Base-by-base conservation (phyloP, 2,113 vertebrate genomes). In the Catharus fuscescens region DNA sequence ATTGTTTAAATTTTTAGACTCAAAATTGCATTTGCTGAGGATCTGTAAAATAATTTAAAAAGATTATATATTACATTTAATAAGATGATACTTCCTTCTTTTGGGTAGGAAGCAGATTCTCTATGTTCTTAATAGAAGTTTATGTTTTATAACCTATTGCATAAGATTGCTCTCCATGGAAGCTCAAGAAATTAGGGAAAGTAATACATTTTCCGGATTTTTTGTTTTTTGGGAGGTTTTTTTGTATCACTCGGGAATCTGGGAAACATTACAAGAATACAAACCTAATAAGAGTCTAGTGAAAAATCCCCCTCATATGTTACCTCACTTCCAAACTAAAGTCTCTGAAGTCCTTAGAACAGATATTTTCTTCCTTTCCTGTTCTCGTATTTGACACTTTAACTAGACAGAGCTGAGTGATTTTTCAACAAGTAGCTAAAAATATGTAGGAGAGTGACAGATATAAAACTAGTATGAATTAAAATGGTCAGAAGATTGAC, bases 361-460 rank as follows among this genome's bases (percentile, higher is more conserved):
- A 86, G 80, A 17, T 45, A 5, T 18, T 62, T 85, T 80, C 45
- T 72, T 91, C n/a, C 32, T 78, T 44, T 85, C 26, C 9, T 73
- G 8, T 91, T 94, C 77, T 57, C 31, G 62, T 36, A 2, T 48
- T 91, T 93, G 91, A 64, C 74, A 73, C 57, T 86, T 92, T 13
- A 90, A 40, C 56, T 74, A 74, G 53, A 82, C 5, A 1, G 52
- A 78, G 64, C 42, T 91, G 59, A 57, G 64, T 73, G 60, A 90
- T 89, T 82, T 82, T 93, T 87, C 84, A 88, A 31, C 67, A 84
- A 92, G 67, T 59, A 54, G 53, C 88, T 93, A 89, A 91, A 90
- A 96, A 93, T 88, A 77, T 38, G 7, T 50, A 31, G 84, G 50
- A 80, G 65, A 86, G 56, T 79, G 88, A 47, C 88, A 93, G 69